Conservation (phyloP, 2,797 vertebrate genomes). For the Oceanodroma leucorhoa region DNA sequence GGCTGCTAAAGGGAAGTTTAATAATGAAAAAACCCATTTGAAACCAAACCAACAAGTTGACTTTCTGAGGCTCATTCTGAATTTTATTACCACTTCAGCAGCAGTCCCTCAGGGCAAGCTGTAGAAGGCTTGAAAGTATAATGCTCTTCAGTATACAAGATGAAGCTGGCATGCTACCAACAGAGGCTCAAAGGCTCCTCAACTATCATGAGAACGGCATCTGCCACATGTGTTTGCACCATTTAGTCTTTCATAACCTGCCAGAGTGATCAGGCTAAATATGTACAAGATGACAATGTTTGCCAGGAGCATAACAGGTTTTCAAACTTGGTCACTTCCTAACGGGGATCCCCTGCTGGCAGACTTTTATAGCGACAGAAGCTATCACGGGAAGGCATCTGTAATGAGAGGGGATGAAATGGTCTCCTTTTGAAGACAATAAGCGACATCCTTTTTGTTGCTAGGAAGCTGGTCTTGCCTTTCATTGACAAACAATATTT, state of each 20-base stretch:
- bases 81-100: conserved; percentile 51
- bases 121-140: conserved; percentile 10
- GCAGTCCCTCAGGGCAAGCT: conserved; percentile 15
- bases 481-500: conserved; percentile 24
- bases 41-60: conserved; percentile 29
- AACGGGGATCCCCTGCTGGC: conserved; percentile 17
- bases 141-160: background rate
- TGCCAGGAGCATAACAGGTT: conserved; percentile 14
- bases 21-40: background rate
- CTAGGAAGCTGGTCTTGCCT: conserved; percentile 45
- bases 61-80: conserved; percentile 29
- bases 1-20: background rate
- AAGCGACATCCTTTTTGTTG: background rate
- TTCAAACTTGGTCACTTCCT: conserved; percentile 3
- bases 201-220: background rate
- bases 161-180: conserved; percentile 1
- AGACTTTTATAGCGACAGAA: background rate
- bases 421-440: background rate
- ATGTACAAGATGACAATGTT: background rate
- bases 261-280: conserved; percentile 13
- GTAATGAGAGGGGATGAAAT: background rate
- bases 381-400: background rate
- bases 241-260: conserved; percentile 35
- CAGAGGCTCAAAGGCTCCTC: background rate
- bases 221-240: conserved; percentile 46